A percentile compares a stretch with the other conserved stretches of the same genome.
These are phyloP conservation scores for Alligator mississippiensis DNA, from an alignment of 2,113 vertebrate genomes.

Conservation along the genomic window DNA sequence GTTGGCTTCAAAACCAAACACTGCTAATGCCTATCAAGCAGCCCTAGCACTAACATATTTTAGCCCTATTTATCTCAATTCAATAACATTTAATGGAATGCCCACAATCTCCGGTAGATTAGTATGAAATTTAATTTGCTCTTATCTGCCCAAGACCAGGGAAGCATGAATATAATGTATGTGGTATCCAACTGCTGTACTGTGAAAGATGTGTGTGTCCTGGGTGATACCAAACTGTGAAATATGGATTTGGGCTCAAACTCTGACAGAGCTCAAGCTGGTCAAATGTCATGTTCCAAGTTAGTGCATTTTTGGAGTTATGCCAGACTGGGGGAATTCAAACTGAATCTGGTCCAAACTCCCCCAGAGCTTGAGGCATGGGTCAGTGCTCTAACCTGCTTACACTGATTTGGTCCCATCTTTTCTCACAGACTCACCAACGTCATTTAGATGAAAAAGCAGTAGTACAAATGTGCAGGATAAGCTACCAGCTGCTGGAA, in stretches of 20 bases:
- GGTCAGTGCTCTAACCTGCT: neutral
- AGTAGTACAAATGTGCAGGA: neutral
- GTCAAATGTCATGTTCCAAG: neutral
- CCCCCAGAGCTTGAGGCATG: conserved; percentile 18
- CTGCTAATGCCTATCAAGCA: neutral
- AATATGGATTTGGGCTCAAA: conserved; percentile 1
- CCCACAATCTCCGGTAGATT: conserved; percentile 24
- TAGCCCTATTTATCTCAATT: conserved; percentile 46
- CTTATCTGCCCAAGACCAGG: conserved; percentile 25
- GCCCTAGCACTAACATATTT: conserved; percentile 8
- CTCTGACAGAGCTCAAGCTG: neutral
- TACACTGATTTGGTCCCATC: neutral
- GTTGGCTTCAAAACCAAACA: neutral
- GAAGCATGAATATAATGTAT: neutral
- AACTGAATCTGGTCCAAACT: neutral
- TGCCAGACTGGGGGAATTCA: conserved; percentile 31
- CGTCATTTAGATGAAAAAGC: neutral
- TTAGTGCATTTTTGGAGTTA: conserved; percentile 18
- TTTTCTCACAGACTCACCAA: neutral
- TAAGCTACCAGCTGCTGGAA: conserved; percentile 10
- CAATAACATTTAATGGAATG: conserved; percentile 2
- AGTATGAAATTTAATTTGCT: conserved; percentile 17
- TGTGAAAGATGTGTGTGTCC: neutral
- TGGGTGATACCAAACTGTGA: neutral
- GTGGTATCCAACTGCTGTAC: neutral